Evolutionary conservation across 2,888 invertebrate genomes (phyloP), one percentile per base, ranked within the genome.

Genomic region (Spicauda simplicius): DNA sequence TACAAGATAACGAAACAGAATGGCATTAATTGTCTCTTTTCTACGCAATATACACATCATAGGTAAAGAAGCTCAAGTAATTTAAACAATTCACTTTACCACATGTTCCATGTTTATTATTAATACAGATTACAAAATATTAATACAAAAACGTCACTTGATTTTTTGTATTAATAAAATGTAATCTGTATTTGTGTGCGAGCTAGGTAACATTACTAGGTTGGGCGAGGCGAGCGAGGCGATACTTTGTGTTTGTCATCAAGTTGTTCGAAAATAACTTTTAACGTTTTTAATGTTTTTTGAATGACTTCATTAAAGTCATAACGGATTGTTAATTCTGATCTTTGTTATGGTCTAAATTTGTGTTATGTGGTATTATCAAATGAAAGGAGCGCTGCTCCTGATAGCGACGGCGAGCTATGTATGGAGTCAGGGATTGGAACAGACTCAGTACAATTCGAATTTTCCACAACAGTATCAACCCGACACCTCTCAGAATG

Each of bases 391-490:
- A 77, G 73, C 78, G 68, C 81, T 88, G 74, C 72, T 88, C 70
- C 59, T 90, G 64, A 64, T 71, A 69, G 78, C 82, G 69, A 82
- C 84, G 69, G 77, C 84, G 68, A 83, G 78, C 75, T 81, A 77
- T 77, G 88, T 82, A 67, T 80, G 80, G 74, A 82, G 85, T n/a
- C 91, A 92, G 76, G 76, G 77, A 64, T 76, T 82, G 48, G 90
- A 92, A 61, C 75, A 80, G 19, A 76, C 80, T 48, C 80, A 81
- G 41, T 90, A 79, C 71, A 89, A 88, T 74, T 86, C 84, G 0
- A 88, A 86, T 69, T 90, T 86, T 79, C 82, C 83, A 19, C 85
- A 82, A 70, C 85, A 83, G 70, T 83, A 80, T 57, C 86, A 82
- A 73, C 76, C 76, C 33, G 73, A 76, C 8, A 83, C 82, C 53